Evolutionary conservation across 1,140 invertebrate species (phyloP).

Genomic region (Adoxophyes honmai): DNA sequence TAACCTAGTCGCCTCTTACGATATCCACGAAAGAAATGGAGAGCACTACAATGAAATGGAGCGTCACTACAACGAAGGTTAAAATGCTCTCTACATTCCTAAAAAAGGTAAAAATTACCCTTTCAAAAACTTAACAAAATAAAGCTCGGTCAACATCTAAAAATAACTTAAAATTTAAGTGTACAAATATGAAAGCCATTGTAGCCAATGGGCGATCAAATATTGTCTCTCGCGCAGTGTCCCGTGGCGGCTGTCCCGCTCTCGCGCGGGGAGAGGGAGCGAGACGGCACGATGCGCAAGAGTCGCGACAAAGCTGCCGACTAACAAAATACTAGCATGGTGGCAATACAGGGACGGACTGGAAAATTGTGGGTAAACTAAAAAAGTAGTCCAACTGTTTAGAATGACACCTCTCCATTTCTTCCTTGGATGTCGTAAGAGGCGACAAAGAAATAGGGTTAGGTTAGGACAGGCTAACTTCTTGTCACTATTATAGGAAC

Average conservation of each 20-base stretch:
- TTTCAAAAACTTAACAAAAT: conserved; percentile 8
- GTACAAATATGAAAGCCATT: conserved; percentile 9
- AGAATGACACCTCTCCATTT: too few species aligned
- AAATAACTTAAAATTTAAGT: conserved; percentile 13
- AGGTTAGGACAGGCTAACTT: too few species aligned
- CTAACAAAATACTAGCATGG: conserved; percentile 70
- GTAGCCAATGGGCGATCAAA: conserved; percentile 48
- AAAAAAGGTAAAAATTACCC: too few species aligned
- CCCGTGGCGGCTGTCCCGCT: conserved; percentile 42
- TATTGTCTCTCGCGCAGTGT: conserved; percentile 46
- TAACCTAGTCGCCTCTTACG: too few species aligned
- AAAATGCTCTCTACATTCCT: too few species aligned
- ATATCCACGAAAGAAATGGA: too few species aligned
- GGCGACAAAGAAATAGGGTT: too few species aligned
- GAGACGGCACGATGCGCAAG: conserved; percentile 31
- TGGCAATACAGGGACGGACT: conserved; percentile 58
- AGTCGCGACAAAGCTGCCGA: conserved; percentile 64
- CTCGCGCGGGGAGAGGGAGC: conserved; percentile 21
- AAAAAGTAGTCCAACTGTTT: background rate
- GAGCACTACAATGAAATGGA: too few species aligned
- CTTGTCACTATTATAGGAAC: too few species aligned
- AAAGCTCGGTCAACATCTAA: conserved; percentile 2
- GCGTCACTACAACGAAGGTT: too few species aligned
- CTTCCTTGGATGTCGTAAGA: too few species aligned
- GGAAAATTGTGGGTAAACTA: background rate